Base-by-base conservation (phyloP, 2,797 vertebrate genomes). In the Trematomus bernacchii region DNA sequence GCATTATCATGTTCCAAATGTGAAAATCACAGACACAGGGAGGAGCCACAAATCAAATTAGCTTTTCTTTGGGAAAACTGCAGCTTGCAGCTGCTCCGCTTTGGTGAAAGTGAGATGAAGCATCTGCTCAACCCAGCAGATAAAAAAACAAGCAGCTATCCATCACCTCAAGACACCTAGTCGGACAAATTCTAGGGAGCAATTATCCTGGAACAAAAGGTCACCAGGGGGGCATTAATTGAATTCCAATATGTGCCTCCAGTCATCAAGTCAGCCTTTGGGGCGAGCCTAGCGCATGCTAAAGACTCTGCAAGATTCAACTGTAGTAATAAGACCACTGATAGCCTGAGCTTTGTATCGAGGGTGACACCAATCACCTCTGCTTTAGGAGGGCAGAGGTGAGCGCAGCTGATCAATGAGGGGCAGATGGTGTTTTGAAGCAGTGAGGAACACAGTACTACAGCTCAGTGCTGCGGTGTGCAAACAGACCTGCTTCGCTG, bases 201-300 rank as follows among this genome's bases (percentile, higher is more conserved):
- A 95, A 96, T 96, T 95, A 95, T 91, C 93, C 93, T 55, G 72
- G 90, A 96, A 95, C 91, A 91, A 92, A 93, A 95, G 94, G 95
- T 95, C 94, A 94, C 79, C 55, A 90, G 91, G 92, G 89, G 91
- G 85, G 75, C 94, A 93, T 93, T 93, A 94, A 97, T 93, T 96
- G 95, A 96, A 97, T 96, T 95, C 94, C 95, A 92, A 91, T 94
- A 95, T 92, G 94, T 93, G 92, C 92, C 90, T 93, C 76, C 23
- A 91, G 94, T 94, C 85, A 90, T 93, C 85, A 58, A 92, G 92
- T 77, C 91, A 83, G 86, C 85, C 86, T 80, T 80, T 69, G 72
- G 67, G 82, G 75, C 81, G 82, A 57, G 87, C 59, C 72, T 59
- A 66, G 21, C 53, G 77, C 77, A 86, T 74, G 86, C 74, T 76